Conservation (phyloP, 2,113 vertebrate genomes). For the Pionites leucogaster region DNA sequence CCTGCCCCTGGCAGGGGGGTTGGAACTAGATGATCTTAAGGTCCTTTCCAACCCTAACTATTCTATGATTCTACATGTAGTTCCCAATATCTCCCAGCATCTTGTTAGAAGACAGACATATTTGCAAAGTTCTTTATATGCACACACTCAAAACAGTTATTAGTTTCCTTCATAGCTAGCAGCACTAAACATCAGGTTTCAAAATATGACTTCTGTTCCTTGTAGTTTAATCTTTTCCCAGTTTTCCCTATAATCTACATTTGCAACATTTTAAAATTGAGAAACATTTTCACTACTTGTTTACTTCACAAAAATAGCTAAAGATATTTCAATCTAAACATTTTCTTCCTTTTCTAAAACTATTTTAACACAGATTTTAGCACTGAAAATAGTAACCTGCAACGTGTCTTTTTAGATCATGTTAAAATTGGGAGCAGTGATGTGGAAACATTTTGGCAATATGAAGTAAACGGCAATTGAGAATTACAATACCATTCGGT, state of each 20-base stretch:
- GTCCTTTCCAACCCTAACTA: too few relatives aligned
- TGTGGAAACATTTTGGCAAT: background rate
- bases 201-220: background rate
- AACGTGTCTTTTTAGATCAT: constrained; percentile 6
- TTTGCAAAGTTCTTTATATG: background rate
- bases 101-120: constrained; percentile 38
- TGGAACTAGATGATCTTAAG: too few relatives aligned
- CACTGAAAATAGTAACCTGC: background rate
- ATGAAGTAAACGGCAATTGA: background rate
- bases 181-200: constrained; percentile 34
- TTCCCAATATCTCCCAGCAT: background rate
- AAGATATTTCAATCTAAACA: background rate
- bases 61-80: background rate
- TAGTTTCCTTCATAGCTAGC: constrained; percentile 40
- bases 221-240: background rate
- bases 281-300: background rate
- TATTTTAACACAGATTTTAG: background rate
- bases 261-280: background rate
- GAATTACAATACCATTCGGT: constrained; percentile 1
- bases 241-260: constrained; percentile 1
- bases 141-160: constrained; percentile 38
- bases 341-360: background rate
- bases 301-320: background rate
- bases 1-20: too few relatives aligned
- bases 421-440: background rate